Evolutionary conservation across 2,888 invertebrate genomes (phyloP).

Genomic region (Catocala sponsa): DNA sequence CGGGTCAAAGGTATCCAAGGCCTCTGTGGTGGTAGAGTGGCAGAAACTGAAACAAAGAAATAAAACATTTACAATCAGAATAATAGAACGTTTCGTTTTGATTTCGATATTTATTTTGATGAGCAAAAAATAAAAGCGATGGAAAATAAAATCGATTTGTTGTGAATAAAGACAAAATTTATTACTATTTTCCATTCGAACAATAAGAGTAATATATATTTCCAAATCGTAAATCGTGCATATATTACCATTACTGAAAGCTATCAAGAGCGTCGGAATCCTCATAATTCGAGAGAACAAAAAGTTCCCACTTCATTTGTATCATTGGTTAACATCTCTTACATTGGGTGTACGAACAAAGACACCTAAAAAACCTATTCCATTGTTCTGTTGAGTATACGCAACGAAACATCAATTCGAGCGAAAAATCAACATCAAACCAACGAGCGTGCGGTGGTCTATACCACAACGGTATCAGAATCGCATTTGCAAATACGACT

Average conservation of each 20-base stretch:
- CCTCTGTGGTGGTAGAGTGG: conserved; percentile 96
- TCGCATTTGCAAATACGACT: conserved; percentile 60
- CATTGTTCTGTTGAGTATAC: conserved; percentile 60
- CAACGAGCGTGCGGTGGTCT: conserved; percentile 50
- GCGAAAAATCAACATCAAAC: conserved; percentile 57
- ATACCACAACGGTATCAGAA: conserved; percentile 64
- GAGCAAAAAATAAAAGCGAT: no score
- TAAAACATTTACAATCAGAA: conserved; percentile 40
- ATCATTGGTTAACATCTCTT: conserved; percentile 51
- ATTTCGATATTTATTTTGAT: not conserved
- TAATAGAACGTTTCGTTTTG: conserved; percentile 4
- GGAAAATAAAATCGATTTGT: not conserved
- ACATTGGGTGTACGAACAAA: conserved; percentile 56
- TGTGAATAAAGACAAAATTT: not conserved
- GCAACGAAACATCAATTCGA: conserved; percentile 59
- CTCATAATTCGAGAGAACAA: conserved; percentile 47
- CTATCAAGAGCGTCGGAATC: conserved; percentile 40
- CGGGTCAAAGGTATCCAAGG: conserved; percentile 98
- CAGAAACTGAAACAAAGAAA: conserved; percentile 93
- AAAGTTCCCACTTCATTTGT: conserved; percentile 49
- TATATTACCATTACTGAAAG: conserved; percentile 40
- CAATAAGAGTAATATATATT: conserved; percentile 27
- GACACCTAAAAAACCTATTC: conserved; percentile 55
- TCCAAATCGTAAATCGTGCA: conserved; percentile 51
- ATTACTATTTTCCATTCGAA: conserved; percentile 1